A percentile compares a stretch with the other conserved stretches of the same genome.
These are phyloP conservation scores for Passer domesticus DNA, from an alignment of 2,113 vertebrate species.

Conservation along the genomic window DNA sequence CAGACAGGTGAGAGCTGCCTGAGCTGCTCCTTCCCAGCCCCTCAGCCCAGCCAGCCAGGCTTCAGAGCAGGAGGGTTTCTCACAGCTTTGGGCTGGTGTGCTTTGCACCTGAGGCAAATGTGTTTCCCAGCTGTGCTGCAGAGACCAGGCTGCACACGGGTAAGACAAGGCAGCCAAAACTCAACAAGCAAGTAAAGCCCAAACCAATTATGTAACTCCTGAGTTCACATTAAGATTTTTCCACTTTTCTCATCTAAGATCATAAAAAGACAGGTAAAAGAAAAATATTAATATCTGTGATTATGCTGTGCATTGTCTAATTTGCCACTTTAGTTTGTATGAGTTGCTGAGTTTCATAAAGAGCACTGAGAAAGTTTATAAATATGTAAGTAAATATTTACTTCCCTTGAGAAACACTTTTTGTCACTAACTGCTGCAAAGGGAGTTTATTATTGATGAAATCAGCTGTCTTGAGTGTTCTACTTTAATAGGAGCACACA, in stretches of 20 bases:
- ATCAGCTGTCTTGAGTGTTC: not conserved
- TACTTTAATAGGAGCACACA: not conserved
- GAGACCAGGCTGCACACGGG: not conserved
- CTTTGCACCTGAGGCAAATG: not conserved
- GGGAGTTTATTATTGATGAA: slow-evolving; percentile 25
- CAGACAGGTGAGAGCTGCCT: not conserved
- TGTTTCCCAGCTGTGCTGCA: fast-evolving
- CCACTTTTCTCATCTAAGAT: not conserved
- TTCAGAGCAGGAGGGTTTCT: not conserved
- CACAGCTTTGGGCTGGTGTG: not conserved
- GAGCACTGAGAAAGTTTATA: slow-evolving; percentile 11
- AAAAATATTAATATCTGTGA: not conserved
- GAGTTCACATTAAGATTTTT: not conserved
- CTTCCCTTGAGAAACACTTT: slow-evolving; percentile 9
- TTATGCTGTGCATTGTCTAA: not conserved
- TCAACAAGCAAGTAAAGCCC: not conserved
- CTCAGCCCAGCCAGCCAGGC: not conserved
- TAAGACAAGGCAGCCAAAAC: not conserved
- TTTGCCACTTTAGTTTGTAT: not conserved
- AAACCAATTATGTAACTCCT: not conserved
- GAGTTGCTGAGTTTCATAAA: not conserved
- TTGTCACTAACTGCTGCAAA: slow-evolving; percentile 20
- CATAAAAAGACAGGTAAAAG: not conserved
- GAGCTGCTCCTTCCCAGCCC: too few species aligned
- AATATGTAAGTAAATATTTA: slow-evolving; percentile 37